phyloP scores from a whole-genome alignment of 2,113 vertebrate species.

The Psilopogon haemacephalus region DNA sequence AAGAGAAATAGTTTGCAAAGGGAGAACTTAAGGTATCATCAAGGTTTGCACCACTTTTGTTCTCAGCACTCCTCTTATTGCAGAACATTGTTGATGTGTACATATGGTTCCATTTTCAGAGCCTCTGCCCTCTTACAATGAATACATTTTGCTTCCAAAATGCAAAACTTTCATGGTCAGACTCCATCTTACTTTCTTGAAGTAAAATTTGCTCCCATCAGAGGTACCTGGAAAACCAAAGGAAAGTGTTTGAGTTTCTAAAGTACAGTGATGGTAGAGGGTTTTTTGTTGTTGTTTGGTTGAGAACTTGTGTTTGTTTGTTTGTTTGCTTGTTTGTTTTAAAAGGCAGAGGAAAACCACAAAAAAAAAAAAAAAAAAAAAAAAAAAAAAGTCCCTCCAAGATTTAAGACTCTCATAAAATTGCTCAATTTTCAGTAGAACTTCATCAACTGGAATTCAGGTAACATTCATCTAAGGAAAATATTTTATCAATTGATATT shows the following conservation, averaged over 20 bases:
- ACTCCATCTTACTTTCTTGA: not conserved
- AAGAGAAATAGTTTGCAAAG: not conserved
- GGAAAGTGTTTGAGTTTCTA: not conserved
- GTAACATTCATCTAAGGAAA: not conserved
- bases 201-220: not conserved
- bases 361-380: not conserved
- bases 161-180: not conserved
- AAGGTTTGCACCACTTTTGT: not conserved
- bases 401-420: not conserved
- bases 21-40: not conserved
- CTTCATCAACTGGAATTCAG: not conserved
- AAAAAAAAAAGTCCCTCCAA: not conserved
- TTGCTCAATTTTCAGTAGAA: not conserved
- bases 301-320: too few relatives aligned
- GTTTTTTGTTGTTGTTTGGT: too few relatives aligned
- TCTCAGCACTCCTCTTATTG: not conserved
- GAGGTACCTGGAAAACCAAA: not conserved
- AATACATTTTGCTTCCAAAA: not conserved
- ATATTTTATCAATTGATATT: not conserved
- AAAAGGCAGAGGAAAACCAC: too few relatives aligned
- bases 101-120: not conserved
- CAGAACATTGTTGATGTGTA: accelerated
- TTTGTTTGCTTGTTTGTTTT: too few relatives aligned
- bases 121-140: accelerated
- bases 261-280: not conserved